Base-by-base conservation (phyloP, 2,888 invertebrate species). In the Brachypalpus laphriformis region DNA sequence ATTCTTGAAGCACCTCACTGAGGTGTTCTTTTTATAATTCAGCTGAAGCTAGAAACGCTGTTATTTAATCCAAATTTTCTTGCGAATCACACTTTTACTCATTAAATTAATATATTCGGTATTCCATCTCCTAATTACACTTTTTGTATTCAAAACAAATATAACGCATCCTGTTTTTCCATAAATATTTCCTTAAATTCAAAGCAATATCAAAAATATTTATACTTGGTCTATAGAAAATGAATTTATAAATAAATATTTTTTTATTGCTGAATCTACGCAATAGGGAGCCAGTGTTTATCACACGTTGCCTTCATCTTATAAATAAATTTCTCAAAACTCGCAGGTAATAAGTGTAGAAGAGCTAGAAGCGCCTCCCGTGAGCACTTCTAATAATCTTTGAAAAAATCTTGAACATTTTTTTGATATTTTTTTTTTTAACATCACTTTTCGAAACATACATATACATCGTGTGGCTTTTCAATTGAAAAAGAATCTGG, bases 191-290 rank as follows among this genome's bases (percentile, higher is more conserved):
- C 37, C 37, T 20, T 40, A 40, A 20, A 59, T 22, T 31, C 11
- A 20, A 63, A 49, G 37, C 34, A 66, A 51, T 40, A 37, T 66
- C 11, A 37, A 56, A 42, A 14, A 31, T 54, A 70, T 70, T 31
- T 57, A 70, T 34, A 45, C 20, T 31, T 25, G 3, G 68, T 9
- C 45, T 57, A 65, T 51, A 56, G n/a, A 65, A 59, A 71, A 71
- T 66, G 37, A 42, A 56, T 75, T 66, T 77, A 82, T 77, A 82
- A 82, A 82, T 68, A 82, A 77, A 72, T 56, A 61, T 45, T 7
- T 57, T 65, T 82, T 77, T 77, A 82, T 77, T 72, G 66, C 47
- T 54, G 61, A 28, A 82, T 77, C 56, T 82, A 77, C 68, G 72
- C 77, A 66, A 61, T 47, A 31, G 51, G 14, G 49, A 82, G 22